Base-by-base conservation (phyloP, 2,888 invertebrate genomes). In the Xanthorhoe designata region DNA sequence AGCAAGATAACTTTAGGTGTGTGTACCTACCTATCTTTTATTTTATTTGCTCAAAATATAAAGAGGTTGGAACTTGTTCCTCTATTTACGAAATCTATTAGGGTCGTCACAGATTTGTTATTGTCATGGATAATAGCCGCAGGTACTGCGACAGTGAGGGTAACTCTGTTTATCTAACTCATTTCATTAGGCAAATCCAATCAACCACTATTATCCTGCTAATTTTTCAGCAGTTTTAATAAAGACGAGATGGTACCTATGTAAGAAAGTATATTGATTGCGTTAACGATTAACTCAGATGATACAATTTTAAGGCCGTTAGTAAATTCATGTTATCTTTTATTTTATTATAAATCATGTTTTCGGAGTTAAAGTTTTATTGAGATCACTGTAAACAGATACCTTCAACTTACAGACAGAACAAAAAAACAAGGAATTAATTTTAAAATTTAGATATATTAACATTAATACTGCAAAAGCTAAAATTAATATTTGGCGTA, bases 31-130 rank as follows among this genome's bases (percentile, higher is more conserved):
- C 32, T 32, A 7, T 7, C 2, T 1, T 32, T 8, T 15, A 17
- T 47, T 17, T 47, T 15, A 47, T 47, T 47, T 47, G 15, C 47
- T 47, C 47, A 17, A 47, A 47, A 47, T 17, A 52, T 58, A 63
- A 64, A 45, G 54, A 24, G 52, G 42, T 32, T 61, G 32, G 51
- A 64, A 59, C 56, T n/a, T 64, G 60, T 58, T 66, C 60, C 61
- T 82, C 75, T 74, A 81, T 89, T 89, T 69, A 64, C 50, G 50
- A 17, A 61, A 61, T 61, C 51, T 32, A 67, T 80, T 70, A 81
- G 68, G 75, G 80, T 76, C 80, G 81, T 78, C 82, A 80, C 80
- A 76, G 72, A 87, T 90, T 86, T 85, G 82, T 89, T 75, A 82
- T 76, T 82, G 86, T 85, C 84, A 78, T 74, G 66, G 69, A 78